Percentiles rank a stretch among this genome's conserved stretches.
Conservation (phyloP, 2,888 invertebrate species). For the Sthenelais limicola region DNA sequence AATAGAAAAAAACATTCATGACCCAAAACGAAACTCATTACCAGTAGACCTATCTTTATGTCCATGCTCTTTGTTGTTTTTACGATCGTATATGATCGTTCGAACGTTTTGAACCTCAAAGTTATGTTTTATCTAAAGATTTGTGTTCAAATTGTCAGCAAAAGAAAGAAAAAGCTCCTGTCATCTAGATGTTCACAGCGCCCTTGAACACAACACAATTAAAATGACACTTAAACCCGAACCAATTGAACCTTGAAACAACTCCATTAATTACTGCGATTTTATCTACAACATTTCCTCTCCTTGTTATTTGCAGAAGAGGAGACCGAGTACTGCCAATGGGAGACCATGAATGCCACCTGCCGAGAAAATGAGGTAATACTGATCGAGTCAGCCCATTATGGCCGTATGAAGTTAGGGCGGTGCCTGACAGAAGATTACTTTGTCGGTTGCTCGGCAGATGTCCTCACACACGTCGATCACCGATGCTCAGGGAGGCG, state of each 20-base stretch:
- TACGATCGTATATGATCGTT: too few relatives aligned
- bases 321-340: constrained; percentile 40
- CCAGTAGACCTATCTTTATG: too few relatives aligned
- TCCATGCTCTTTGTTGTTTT: too few relatives aligned
- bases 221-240: background rate
- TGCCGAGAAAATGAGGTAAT: constrained; percentile 45
- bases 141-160: too few relatives aligned
- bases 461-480: constrained; percentile 50
- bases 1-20: too few relatives aligned
- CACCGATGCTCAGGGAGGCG: constrained; percentile 50
- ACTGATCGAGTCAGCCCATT: constrained; percentile 46
- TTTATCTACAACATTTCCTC: too few relatives aligned
- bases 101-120: too few relatives aligned
- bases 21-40: too few relatives aligned
- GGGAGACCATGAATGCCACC: constrained; percentile 45
- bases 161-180: too few relatives aligned
- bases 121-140: too few relatives aligned
- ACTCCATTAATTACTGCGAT: constrained; percentile 13
- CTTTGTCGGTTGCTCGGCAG: constrained; percentile 49
- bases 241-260: background rate
- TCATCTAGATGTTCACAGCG: too few relatives aligned
- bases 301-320: constrained; percentile 1
- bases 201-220: background rate
- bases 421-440: constrained; percentile 48
- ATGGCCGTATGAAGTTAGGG: constrained; percentile 51